Base-by-base conservation (phyloP, 2,797 vertebrate genomes). In the Acrossocheilus fasciatus region DNA sequence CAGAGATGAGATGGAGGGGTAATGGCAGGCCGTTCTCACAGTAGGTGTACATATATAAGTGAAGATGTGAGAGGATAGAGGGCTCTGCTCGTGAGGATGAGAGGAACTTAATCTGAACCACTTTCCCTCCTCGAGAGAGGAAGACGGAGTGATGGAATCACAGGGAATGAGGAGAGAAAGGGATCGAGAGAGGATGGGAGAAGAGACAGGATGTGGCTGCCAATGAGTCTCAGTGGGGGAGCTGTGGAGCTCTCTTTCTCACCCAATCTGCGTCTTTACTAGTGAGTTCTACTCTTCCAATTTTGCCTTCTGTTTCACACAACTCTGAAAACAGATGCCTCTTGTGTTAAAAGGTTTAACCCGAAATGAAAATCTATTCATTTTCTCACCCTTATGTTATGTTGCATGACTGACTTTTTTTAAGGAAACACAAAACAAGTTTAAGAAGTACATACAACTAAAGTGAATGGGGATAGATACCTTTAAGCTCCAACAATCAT, bases 81-180 rank as follows among this genome's bases (percentile, higher is more conserved):
- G 81, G 34, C 84, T 81, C 80, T 73, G 30, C 47, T 62, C 4
- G 4, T 23, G 78, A 82, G 34, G 41, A 87, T 79, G 78, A 85
- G 70, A 73, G 34, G 57, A 74, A 74, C 82, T 86, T 88, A 87
- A 86, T 82, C 86, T 85, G 84, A 85, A 87, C 30, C 47, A 41
- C 23, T 59, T 68, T 84, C 34, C 76, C 70, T 77, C 83, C 64
- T 70, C n/a, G 23, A 75, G 81, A 85, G 81, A 69, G 74, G 79
- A 86, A 84, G 85, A 83, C 79, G 52, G 66, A 82, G 70, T 75
- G 86, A 89, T 93, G 91, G 76, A 90, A 92, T 92, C 89, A 84
- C 90, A 87, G 86, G 92, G 89, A 87, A 92, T 57, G 36, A 50
- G 41, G 83, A 85, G 66, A 70, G 23, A 62, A 76, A 81, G 87